These are phyloP conservation scores for Penaeus chinensis DNA, from an alignment of 1,140 invertebrate species.

Conservation along the genomic window DNA sequence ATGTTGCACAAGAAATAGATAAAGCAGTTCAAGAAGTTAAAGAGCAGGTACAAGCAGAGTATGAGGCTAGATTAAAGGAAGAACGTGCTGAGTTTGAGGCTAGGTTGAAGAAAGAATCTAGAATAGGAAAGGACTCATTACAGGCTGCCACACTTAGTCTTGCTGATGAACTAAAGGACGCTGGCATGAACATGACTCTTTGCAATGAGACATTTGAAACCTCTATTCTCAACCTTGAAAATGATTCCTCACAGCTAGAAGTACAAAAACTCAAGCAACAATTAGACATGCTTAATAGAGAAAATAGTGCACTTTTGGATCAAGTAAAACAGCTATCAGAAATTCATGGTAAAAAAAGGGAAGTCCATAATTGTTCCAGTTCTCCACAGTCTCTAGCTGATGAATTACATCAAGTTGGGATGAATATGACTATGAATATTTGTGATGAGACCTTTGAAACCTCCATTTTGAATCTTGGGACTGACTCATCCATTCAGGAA, in stretches of 20 bases:
- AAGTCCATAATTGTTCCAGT: neutral
- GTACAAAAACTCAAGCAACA: neutral
- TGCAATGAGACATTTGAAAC: neutral
- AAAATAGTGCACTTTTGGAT: conserved; percentile 5
- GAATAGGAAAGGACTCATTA: neutral
- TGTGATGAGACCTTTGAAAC: conserved; percentile 48
- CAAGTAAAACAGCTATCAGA: conserved; percentile 1
- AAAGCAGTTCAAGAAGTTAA: conserved; percentile 5
- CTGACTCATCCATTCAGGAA: conserved; percentile 4
- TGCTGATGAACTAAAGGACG: neutral
- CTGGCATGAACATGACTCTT: neutral
- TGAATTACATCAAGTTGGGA: conserved; percentile 26
- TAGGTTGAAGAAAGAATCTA: neutral
- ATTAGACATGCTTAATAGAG: neutral
- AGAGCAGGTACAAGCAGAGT: neutral
- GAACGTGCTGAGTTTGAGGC: neutral
- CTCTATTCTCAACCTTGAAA: neutral
- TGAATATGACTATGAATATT: conserved; percentile 19
- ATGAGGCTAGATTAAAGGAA: neutral
- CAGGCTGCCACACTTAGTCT: neutral
- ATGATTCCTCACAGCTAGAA: neutral
- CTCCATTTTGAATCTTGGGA: neutral
- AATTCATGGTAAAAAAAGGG: neutral
- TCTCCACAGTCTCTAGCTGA: conserved; percentile 28
- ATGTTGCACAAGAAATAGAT: neutral